These are phyloP conservation scores for Ellobius talpinus DNA, from an alignment of 2,113 vertebrate species.

Conservation along the genomic window DNA sequence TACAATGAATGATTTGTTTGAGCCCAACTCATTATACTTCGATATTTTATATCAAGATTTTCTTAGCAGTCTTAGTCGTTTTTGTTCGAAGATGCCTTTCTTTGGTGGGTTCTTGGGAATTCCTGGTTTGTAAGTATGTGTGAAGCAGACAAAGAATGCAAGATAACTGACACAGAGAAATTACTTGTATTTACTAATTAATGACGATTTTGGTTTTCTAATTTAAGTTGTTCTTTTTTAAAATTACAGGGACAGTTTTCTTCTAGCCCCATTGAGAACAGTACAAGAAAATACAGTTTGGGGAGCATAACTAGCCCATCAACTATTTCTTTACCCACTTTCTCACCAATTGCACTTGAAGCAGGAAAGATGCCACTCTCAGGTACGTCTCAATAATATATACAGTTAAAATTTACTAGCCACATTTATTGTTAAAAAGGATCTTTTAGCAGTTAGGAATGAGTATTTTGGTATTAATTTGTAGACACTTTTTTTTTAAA, in stretches of 20 bases:
- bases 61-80: neutral
- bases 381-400: constrained; percentile 86
- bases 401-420: neutral
- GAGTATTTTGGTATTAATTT: neutral
- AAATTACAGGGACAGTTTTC: constrained; percentile 94
- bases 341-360: constrained; percentile 93
- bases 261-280: constrained; percentile 95
- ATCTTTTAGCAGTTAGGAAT: neutral
- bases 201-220: neutral
- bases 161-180: neutral
- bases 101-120: neutral
- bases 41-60: constrained; percentile 11
- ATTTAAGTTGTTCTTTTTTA: constrained; percentile 1
- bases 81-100: neutral
- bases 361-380: constrained; percentile 89
- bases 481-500: neutral
- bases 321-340: constrained; percentile 88
- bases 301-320: constrained; percentile 93
- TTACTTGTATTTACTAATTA: neutral
- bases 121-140: constrained; percentile 26
- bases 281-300: constrained; percentile 91
- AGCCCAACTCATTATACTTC: constrained; percentile 10
- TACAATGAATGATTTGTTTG: constrained; percentile 10
- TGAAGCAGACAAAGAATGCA: neutral
- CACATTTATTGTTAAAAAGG: neutral